Conservation (phyloP, 1,140 invertebrate genomes). For the Drosophila sucinea region DNA sequence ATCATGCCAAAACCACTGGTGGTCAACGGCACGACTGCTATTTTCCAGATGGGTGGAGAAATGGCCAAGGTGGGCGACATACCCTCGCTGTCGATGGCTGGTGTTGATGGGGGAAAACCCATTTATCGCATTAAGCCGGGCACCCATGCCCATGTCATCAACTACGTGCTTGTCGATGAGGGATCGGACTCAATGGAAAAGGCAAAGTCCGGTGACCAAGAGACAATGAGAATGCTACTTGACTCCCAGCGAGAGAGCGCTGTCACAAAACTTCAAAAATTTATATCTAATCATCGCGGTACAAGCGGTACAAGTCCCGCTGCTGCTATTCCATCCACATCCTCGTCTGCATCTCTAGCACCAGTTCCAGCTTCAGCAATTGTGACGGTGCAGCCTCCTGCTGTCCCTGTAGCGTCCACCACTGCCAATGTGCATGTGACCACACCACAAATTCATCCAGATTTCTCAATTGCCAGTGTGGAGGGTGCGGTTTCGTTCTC, state of each 20-base stretch:
- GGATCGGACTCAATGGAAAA: slow-evolving; percentile 64
- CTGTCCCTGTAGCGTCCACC: neutral
- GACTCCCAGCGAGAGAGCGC: slow-evolving; percentile 66
- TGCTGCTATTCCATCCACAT: neutral
- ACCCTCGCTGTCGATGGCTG: slow-evolving; percentile 19
- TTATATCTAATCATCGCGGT: slow-evolving; percentile 50
- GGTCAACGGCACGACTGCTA: slow-evolving; percentile 60
- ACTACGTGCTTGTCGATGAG: slow-evolving; percentile 67
- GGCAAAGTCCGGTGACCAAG: slow-evolving; percentile 60
- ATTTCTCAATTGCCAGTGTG: slow-evolving; percentile 63
- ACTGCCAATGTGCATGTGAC: slow-evolving; percentile 32
- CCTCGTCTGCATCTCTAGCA: neutral
- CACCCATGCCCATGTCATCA: slow-evolving; percentile 65
- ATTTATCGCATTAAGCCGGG: slow-evolving; percentile 70
- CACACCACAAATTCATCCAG: slow-evolving; percentile 64
- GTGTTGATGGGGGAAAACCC: slow-evolving; percentile 28
- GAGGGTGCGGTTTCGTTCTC: slow-evolving; percentile 41
- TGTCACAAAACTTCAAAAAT: slow-evolving; percentile 50
- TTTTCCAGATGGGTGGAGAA: slow-evolving; percentile 63
- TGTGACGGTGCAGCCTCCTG: neutral
- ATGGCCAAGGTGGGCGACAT: slow-evolving; percentile 63
- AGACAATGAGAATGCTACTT: slow-evolving; percentile 58
- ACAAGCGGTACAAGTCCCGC: neutral
- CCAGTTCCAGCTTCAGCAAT: neutral
- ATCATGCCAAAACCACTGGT: slow-evolving; percentile 62